Conservation (phyloP, 1,140 invertebrate species). For the Microplitis mediator region DNA sequence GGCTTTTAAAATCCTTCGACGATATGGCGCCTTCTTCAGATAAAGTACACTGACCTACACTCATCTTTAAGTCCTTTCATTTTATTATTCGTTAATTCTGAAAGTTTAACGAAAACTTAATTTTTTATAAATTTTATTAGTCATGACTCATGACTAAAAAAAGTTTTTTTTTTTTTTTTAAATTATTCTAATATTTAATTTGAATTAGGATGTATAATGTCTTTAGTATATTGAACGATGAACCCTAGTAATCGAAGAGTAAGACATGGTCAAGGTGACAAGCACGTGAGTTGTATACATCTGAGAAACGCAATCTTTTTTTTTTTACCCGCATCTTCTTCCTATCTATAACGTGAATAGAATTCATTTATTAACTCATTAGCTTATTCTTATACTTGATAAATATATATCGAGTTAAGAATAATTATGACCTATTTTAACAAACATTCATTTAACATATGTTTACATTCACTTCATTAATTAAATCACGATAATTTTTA, state of each 20-base stretch:
- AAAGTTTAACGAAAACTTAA: background rate
- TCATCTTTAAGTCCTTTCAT: background rate
- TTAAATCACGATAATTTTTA: too few relatives aligned
- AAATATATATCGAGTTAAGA: too few relatives aligned
- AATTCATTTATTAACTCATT: background rate
- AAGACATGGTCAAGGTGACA: slow-evolving; percentile 46
- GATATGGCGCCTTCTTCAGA: slow-evolving; percentile 21
- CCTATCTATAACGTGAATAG: background rate
- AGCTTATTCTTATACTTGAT: too few relatives aligned
- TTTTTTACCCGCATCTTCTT: too few relatives aligned
- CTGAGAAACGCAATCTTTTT: background rate
- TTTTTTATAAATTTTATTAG: too few relatives aligned
- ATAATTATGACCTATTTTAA: too few relatives aligned
- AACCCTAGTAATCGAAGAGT: slow-evolving; percentile 22
- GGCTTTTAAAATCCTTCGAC: slow-evolving; percentile 38
- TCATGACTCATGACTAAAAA: too few relatives aligned
- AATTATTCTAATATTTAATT: background rate
- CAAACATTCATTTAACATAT: too few relatives aligned
- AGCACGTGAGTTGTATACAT: slow-evolving; percentile 25
- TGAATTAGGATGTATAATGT: slow-evolving; percentile 9
- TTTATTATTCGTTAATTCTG: background rate
- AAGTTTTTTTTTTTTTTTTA: too few relatives aligned
- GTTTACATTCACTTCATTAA: too few relatives aligned
- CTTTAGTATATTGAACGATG: slow-evolving; percentile 41
- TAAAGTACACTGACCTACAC: slow-evolving; percentile 35